Evolutionary conservation across 1,140 invertebrate genomes (phyloP), one percentile per base, ranked within the genome.

Genomic region (Radopholus similis): DNA sequence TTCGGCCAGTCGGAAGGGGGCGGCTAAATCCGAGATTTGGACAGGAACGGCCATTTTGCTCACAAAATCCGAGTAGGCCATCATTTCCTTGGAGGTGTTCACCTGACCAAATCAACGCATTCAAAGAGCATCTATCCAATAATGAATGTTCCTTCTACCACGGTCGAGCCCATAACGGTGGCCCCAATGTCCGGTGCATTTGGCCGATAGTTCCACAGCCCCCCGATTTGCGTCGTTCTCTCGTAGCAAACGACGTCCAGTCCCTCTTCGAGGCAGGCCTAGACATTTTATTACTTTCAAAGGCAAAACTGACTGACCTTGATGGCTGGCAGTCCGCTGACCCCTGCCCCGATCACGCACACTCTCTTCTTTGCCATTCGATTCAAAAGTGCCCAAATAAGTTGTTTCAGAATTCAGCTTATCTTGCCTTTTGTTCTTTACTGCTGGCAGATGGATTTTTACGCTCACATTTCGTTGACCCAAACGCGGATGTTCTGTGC

Each of bases 11-110:
- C 77, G n/a, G 57, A 66, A 2, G 85, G 84, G 8, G 84, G 84
- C 0, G 85, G 85, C 58, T 62, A 13, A 26, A 58, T 13, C 26
- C 18, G 23, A 2, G 15, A 47, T 11, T 23, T 47, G 8, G 34
- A 11, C 26, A 18, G 23, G 21, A 4, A 28, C 28, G 28, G 18
- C 18, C 18, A 15, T 21, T 58, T 44, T n/a, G 2, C 18, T 60
- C 32, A 62, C 58, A 64, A 84, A 86, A 74, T 86, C 86, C 37
- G 84, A 85, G 76, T 82, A 86, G 1, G 83, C 76, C 83, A 85
- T 85, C 77, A 86, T 82, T 71, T 86, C 86, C 62, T 86, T 86
- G 40, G 83, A 85, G 0, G 85, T 84, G 73, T 87, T 86, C 13
- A 84, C 40, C 58, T 59, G 40, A 13, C 9, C 18, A 44, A 59